These are phyloP conservation scores for Cotesia typhae DNA, from an alignment of 1,140 invertebrate genomes.

Conservation along the genomic window DNA sequence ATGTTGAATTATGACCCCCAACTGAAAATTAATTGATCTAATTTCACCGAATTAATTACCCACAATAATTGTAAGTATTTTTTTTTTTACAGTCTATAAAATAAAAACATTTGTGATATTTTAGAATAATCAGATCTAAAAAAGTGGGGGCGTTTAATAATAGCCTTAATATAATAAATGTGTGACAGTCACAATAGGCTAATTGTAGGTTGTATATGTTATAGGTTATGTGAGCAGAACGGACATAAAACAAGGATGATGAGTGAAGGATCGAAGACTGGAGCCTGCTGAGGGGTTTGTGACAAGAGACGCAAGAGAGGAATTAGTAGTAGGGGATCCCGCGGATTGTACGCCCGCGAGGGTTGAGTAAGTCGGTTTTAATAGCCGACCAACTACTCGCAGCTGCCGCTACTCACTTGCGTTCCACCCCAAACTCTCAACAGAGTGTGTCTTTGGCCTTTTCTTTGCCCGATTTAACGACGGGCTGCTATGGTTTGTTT, in stretches of 20 bases:
- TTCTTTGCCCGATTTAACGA: constrained; percentile 16
- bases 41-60: no score
- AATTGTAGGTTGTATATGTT: not conserved
- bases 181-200: not conserved
- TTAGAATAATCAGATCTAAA: no score
- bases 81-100: no score
- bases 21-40: no score
- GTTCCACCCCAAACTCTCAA: constrained; percentile 25
- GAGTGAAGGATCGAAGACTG: constrained; percentile 4
- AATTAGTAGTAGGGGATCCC: constrained; percentile 21
- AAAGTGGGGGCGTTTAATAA: no score
- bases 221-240: not conserved
- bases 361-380: constrained; percentile 44
- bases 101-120: no score
- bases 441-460: constrained; percentile 11
- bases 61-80: no score
- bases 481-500: no score
- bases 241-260: constrained; percentile 11
- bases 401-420: constrained; percentile 37
- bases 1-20: no score
- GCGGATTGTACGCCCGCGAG: constrained; percentile 26
- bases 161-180: constrained; percentile 1
- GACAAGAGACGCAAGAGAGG: constrained; percentile 29
- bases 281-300: constrained; percentile 13
- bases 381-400: constrained; percentile 41